Base-by-base conservation (phyloP, 2,113 vertebrate genomes). In the Atherinomorus stipes region DNA sequence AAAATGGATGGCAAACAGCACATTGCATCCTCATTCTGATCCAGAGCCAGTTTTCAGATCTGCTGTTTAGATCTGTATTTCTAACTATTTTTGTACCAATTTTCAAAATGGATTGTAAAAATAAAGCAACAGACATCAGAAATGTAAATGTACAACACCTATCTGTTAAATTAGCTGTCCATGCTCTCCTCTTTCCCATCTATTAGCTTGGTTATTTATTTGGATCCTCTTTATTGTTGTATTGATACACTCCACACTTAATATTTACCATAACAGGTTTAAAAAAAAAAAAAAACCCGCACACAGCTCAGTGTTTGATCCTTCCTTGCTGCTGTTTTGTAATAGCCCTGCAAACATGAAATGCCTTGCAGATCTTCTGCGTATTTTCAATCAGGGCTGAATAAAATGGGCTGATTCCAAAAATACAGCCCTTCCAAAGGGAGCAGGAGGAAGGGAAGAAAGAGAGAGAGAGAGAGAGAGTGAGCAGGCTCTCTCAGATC, bases 341-440 rank as follows among this genome's bases (percentile, higher is more conserved):
- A 83, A 75, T 49, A 83, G 42, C 59, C 51, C 40, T 5, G 77
- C 44, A 79, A 81, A 84, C 71, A 85, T 34, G 47, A 74, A 52
- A 66, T 81, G 71, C 63, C 60, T 64, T 52, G 63, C 74, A 76
- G 69, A 79, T 87, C 78, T 71, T 79, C 71, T 38, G 64, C 90
- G 76, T 82, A 76, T 89, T 83, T 81, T 84, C 76, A 85, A 77
- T 85, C 70, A 66, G 87, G 65, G 63, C 83, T 81, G 72, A 86
- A 80, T 85, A 69, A 90, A 91, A 82, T 83, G 80, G 71, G 87
- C 49, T 75, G 69, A 86, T 78, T 91, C 88, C 89, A 92, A 86
- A 93, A 90, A 91, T 90, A 91, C 64, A 69, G 72, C 52, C 65
- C 76, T 72, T n/a, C 83, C 64, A 80, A 71, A 81, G 51, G 64